Evolutionary conservation across 2,797 vertebrate species (phyloP).

Genomic region (Remorina albescens): DNA sequence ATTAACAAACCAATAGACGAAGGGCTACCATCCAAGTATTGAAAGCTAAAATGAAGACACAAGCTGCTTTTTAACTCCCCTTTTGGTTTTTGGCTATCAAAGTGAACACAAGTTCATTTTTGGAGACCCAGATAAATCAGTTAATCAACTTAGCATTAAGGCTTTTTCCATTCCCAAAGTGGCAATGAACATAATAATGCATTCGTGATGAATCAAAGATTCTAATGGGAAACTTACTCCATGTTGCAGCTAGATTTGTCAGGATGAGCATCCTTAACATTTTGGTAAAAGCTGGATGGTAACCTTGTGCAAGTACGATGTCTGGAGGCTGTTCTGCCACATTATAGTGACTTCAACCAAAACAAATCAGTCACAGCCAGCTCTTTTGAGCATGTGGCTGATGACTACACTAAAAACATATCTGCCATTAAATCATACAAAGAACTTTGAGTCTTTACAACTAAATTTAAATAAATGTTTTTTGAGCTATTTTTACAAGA

Average conservation of each 20-base stretch:
- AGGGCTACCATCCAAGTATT: conserved; percentile 62
- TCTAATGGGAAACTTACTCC: background rate
- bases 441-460: background rate
- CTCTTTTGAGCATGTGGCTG: background rate
- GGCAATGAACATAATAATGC: background rate
- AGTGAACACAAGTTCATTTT: background rate
- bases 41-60: conserved; percentile 4
- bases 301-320: conserved; percentile 73
- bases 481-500: background rate
- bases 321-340: conserved; percentile 70
- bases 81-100: background rate
- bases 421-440: background rate
- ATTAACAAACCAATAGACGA: conserved; percentile 21
- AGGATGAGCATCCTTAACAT: background rate
- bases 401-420: background rate
- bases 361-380: background rate
- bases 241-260: background rate
- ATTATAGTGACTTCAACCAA: background rate
- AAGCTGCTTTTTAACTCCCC: background rate
- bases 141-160: background rate
- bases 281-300: conserved; percentile 57
- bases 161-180: background rate
- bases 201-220: background rate
- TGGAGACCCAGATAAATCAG: background rate
- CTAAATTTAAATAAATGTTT: background rate